Evolutionary conservation across 2,797 vertebrate species (phyloP).

Genomic region (Catostomus latipinnis): DNA sequence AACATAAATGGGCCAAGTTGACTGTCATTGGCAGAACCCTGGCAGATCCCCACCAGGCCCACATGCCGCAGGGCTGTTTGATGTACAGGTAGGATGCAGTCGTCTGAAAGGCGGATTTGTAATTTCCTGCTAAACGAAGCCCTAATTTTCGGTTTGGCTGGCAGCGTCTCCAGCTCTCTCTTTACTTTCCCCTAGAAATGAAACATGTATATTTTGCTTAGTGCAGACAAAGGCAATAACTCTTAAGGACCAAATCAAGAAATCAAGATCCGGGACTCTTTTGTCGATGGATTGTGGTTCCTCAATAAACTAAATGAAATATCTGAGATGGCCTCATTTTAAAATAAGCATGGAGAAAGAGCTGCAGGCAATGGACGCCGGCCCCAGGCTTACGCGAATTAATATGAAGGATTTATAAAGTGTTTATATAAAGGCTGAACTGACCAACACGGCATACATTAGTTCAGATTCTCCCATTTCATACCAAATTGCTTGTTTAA

Average conservation of each 20-base stretch:
- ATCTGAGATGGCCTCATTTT: conserved; percentile 74
- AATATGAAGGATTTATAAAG: conserved; percentile 72
- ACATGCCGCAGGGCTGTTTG: conserved; percentile 19
- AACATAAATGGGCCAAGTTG: conserved; percentile 20
- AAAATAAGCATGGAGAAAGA: conserved; percentile 64
- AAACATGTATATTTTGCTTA: conserved; percentile 62
- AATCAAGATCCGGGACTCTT: conserved; percentile 48
- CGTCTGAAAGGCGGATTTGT: conserved; percentile 62
- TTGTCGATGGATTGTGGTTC: conserved; percentile 69
- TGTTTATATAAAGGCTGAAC: conserved; percentile 71
- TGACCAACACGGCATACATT: conserved; percentile 64
- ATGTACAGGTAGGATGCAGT: conserved; percentile 58
- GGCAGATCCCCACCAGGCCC: conserved; percentile 31
- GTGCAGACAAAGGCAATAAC: conserved; percentile 57
- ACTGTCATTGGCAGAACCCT: neutral
- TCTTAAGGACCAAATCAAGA: conserved; percentile 48
- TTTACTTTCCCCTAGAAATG: conserved; percentile 46
- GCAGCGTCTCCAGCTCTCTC: conserved; percentile 36
- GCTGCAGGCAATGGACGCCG: conserved; percentile 53
- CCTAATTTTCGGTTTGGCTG: conserved; percentile 46
- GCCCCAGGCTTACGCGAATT: conserved; percentile 42
- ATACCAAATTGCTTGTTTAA: conserved; percentile 68
- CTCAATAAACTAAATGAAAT: conserved; percentile 69
- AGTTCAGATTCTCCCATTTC: conserved; percentile 69
- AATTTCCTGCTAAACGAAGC: conserved; percentile 59